Evolutionary conservation across 2,797 vertebrate genomes (phyloP).

Genomic region (Tenualosa ilisha): DNA sequence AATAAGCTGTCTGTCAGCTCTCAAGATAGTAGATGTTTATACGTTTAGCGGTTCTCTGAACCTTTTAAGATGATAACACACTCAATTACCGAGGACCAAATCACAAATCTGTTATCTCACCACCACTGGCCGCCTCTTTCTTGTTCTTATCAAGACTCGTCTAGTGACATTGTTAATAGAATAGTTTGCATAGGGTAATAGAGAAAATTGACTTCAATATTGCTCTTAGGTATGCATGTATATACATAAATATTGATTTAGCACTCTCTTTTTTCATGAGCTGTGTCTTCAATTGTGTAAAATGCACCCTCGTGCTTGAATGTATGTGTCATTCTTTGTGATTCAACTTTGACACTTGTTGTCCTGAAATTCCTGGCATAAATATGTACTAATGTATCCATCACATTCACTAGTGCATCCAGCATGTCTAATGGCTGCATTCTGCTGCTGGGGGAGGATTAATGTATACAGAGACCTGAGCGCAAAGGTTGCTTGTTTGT

Average conservation of each 20-base stretch:
- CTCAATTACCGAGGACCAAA: conserved; percentile 44
- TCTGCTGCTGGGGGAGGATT: neutral
- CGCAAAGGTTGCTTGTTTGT: conserved; percentile 33
- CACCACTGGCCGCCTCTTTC: conserved; percentile 13
- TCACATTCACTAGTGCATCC: neutral
- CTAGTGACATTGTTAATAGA: conserved; percentile 38
- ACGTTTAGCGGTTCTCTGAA: conserved; percentile 38
- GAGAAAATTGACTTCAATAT: conserved; percentile 21
- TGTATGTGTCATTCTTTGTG: neutral
- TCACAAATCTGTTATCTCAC: conserved; percentile 40
- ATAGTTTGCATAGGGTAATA: conserved; percentile 41
- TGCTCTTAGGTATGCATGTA: neutral
- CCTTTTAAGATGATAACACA: conserved; percentile 42
- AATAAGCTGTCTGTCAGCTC: conserved; percentile 52
- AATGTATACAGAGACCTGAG: neutral
- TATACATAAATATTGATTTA: neutral
- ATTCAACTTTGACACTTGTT: neutral
- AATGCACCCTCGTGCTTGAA: neutral
- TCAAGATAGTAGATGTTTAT: conserved; percentile 49
- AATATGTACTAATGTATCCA: neutral
- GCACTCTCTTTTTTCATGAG: neutral
- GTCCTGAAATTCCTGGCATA: neutral
- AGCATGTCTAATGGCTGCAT: neutral
- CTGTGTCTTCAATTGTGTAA: neutral
- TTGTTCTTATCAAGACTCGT: conserved; percentile 33